Conservation (phyloP, 2,797 vertebrate genomes). For the Cynopterus sphinx region DNA sequence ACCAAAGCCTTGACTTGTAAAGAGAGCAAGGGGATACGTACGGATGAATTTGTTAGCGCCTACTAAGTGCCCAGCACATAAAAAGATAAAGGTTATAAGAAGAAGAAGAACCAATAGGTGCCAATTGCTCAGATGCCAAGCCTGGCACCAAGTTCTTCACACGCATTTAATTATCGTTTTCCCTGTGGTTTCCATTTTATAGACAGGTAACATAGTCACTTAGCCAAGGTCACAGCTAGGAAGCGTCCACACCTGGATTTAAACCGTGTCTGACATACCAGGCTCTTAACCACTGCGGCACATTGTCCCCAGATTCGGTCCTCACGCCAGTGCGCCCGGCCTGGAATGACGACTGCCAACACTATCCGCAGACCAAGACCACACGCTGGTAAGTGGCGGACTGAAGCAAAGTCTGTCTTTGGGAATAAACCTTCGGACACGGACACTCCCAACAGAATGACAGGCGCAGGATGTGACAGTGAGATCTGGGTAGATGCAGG, state of each 20-base stretch:
- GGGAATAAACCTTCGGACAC: too few relatives aligned
- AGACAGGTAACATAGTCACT: background rate
- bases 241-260: background rate
- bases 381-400: background rate
- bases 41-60: background rate
- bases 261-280: background rate
- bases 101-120: background rate
- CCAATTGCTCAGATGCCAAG: background rate
- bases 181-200: background rate
- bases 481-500: background rate
- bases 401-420: background rate
- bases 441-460: accelerated
- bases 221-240: background rate
- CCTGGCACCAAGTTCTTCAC: accelerated
- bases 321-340: background rate
- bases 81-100: background rate
- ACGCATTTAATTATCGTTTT: background rate
- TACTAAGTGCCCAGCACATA: background rate
- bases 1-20: background rate
- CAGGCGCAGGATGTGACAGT: background rate
- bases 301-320: background rate
- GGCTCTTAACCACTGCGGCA: background rate
- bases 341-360: background rate
- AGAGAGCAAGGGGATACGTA: background rate
- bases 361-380: too few relatives aligned